phyloP scores from a whole-genome alignment of 2,888 invertebrate genomes.

The Megalurothrips usitatus region DNA sequence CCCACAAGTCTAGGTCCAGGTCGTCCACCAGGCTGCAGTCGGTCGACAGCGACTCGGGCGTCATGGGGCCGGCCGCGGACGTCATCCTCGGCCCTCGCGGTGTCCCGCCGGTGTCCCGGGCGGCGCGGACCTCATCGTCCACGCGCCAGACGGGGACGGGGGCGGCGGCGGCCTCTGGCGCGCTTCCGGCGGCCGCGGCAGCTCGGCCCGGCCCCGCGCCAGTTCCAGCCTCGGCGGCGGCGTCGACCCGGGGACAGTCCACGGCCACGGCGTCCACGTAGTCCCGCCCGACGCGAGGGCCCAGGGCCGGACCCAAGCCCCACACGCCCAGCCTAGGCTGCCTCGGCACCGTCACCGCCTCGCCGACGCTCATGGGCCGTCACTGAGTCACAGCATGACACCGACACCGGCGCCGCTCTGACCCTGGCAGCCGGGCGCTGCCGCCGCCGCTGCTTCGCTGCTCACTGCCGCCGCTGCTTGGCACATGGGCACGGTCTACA shows the following conservation, averaged over 20 bases:
- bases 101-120: slow-evolving; percentile 1
- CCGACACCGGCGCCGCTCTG: not conserved
- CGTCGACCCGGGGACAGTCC: not conserved
- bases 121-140: slow-evolving; percentile 30
- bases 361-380: not conserved
- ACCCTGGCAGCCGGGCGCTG: not conserved
- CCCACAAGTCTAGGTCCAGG: slow-evolving; percentile 83
- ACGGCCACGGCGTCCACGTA: not conserved
- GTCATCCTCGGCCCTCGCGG: slow-evolving; percentile 25
- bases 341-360: not conserved
- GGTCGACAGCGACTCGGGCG: slow-evolving; percentile 20
- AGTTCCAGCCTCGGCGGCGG: not conserved
- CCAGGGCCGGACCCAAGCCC: not conserved
- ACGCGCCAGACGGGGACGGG: slow-evolving; percentile 32
- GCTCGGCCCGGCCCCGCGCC: too few species aligned
- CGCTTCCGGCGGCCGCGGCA: slow-evolving; percentile 5
- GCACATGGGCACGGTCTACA: too few species aligned
- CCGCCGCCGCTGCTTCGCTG: not conserved
- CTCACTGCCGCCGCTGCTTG: not conserved
- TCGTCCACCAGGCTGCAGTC: slow-evolving; percentile 45
- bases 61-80: not conserved
- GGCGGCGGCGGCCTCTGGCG: slow-evolving; percentile 34
- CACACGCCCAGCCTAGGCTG: not conserved
- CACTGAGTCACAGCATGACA: not conserved
- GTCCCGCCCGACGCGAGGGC: not conserved